Evolutionary conservation across 2,888 invertebrate species (phyloP).

Genomic region (Dinocampus coccinellae): DNA sequence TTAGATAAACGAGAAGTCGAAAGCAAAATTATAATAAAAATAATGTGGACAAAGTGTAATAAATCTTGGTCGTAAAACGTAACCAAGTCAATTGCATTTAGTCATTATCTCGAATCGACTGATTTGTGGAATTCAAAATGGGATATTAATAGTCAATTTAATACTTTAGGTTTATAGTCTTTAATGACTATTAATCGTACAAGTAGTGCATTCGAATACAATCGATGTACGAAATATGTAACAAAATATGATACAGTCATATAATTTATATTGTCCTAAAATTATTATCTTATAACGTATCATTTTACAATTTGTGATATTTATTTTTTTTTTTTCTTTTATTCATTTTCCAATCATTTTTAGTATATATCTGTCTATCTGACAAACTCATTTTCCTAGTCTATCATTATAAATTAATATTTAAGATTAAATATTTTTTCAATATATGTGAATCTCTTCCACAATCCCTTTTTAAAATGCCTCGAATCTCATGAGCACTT

Average conservation of each 20-base stretch:
- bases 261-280: slow-evolving; percentile 32
- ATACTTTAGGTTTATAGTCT: slow-evolving; percentile 54
- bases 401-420: slow-evolving; percentile 43
- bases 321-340: slow-evolving; percentile 38
- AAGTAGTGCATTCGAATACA: slow-evolving; percentile 30
- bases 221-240: slow-evolving; percentile 45
- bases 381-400: slow-evolving; percentile 47
- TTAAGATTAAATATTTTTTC: slow-evolving; percentile 35
- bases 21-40: background rate
- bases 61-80: slow-evolving; percentile 9
- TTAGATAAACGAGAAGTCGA: background rate
- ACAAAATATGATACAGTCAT: slow-evolving; percentile 26
- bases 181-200: slow-evolving; percentile 57
- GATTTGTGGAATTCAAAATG: slow-evolving; percentile 66
- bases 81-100: slow-evolving; percentile 45
- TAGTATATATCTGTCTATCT: slow-evolving; percentile 35
- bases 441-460: slow-evolving; percentile 31
- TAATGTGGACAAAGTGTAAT: background rate
- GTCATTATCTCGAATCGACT: slow-evolving; percentile 60
- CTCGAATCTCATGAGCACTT: slow-evolving; percentile 11
- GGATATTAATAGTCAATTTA: slow-evolving; percentile 68
- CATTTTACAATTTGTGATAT: slow-evolving; percentile 53
- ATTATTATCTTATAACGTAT: slow-evolving; percentile 57
- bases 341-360: background rate
- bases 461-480: slow-evolving; percentile 22